Percentiles rank a stretch among this genome's conserved stretches.
phyloP scores from a whole-genome alignment of 2,888 invertebrate species.

The Drosophila villosipedis region DNA sequence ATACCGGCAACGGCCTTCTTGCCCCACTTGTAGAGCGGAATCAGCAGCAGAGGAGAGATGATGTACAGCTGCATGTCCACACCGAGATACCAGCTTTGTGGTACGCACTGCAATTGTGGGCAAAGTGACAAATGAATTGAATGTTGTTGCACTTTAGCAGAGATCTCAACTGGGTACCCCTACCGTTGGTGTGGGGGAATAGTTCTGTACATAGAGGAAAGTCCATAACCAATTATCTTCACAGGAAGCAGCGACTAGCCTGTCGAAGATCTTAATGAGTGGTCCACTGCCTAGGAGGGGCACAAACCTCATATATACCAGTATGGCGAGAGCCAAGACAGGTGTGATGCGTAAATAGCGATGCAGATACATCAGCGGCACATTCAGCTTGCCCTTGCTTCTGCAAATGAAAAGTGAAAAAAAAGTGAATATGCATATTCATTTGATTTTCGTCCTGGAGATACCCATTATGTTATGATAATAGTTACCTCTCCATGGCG shows the following conservation, averaged over 20 bases:
- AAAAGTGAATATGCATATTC: background rate
- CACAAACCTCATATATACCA: slow-evolving; percentile 85
- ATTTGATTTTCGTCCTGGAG: background rate
- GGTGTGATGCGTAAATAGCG: slow-evolving; percentile 86
- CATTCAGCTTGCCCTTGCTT: slow-evolving; percentile 80
- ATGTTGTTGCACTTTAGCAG: background rate
- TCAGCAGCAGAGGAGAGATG: slow-evolving; percentile 86
- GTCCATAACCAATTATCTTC: slow-evolving; percentile 84
- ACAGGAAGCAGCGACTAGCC: too few species aligned
- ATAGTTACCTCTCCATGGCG: slow-evolving; percentile 71
- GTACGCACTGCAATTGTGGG: slow-evolving; percentile 83
- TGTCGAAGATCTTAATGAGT: slow-evolving; percentile 80
- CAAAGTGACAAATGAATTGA: background rate
- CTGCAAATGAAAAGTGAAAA: slow-evolving; percentile 32
- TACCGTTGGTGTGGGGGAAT: slow-evolving; percentile 76
- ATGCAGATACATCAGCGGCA: slow-evolving; percentile 84
- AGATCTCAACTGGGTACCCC: background rate
- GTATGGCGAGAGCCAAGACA: slow-evolving; percentile 86
- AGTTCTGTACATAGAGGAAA: slow-evolving; percentile 86
- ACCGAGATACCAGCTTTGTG: slow-evolving; percentile 87
- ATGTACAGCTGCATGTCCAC: slow-evolving; percentile 87
- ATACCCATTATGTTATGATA: too few species aligned
- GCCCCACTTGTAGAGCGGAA: slow-evolving; percentile 84
- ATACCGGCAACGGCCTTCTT: slow-evolving; percentile 65
- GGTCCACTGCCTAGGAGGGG: slow-evolving; percentile 86